Base-by-base conservation (phyloP, 2,113 vertebrate genomes). In the Galeopterus variegatus region DNA sequence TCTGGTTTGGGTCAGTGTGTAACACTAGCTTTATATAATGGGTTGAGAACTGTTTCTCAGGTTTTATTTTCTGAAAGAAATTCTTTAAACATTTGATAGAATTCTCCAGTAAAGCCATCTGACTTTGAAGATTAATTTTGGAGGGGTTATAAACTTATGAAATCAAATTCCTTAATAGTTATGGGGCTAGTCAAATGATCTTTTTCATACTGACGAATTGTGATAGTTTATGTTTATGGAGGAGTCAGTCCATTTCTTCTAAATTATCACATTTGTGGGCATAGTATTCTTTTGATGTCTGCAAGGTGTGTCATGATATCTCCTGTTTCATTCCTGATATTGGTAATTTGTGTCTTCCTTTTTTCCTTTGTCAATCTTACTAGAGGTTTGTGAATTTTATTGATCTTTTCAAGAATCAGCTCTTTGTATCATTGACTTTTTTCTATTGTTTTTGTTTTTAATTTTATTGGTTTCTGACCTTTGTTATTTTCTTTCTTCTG, bases 401-500 rank as follows among this genome's bases (percentile, higher is more conserved):
- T 62, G 28, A 86, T 92, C 19, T 82, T 75, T 52, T 31, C 70
- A 92, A 91, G 73, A 89, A 80, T 92, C 41, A 67, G 12, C 69
- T 96, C 11, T 58, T 75, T 81, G 52, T 91, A 76, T 58, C 64
- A 67, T 28, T 92, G 28, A 60, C 48, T 69, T 83, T 89, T 81
- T 93, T 82, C 50, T 91, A 6, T 69, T 33, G n/a, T 92, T 75
- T 86, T 58, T 10, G n/a, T 92, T 75, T 86, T 58, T 10, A 69
- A 52, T 93, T 72, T 90, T 31, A 87, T 69, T 94, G 65, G 70
- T 90, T 76, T 87, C 48, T 72, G 36, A 24, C 31, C 28, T 76
- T 31, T 79, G 83, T 79, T 79, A 70, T 75, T 90, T 88, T 60
- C 50, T 90, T 88, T 60, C 50, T 87, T 92, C 15, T 77, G n/a